A percentile compares a stretch with the other conserved stretches of the same genome.
Conservation (phyloP, 1,140 invertebrate genomes). For the Drosophila serrata region DNA sequence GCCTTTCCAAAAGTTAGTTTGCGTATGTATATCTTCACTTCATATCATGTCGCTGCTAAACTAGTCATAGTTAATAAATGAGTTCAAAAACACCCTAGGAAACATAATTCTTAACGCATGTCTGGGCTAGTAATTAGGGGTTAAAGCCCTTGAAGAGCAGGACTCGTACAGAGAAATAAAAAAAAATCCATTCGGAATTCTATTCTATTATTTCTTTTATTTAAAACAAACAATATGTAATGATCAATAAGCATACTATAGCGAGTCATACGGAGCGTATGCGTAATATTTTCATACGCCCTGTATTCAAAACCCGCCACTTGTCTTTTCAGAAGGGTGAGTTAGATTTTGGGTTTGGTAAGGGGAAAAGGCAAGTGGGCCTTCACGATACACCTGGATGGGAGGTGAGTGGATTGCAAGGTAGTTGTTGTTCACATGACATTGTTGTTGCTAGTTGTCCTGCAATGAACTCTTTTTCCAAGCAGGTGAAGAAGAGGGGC, state of each 20-base stretch:
- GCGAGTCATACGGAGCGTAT: slow-evolving; percentile 47
- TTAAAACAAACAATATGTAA: not conserved
- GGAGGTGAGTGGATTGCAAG: no score
- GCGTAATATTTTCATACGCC: slow-evolving; percentile 52
- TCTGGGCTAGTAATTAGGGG: not conserved
- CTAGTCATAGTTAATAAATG: slow-evolving; percentile 7
- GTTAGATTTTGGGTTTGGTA: not conserved
- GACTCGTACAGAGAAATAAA: not conserved
- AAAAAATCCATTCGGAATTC: no score
- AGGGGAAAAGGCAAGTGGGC: not conserved
- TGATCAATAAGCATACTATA: slow-evolving; percentile 26
- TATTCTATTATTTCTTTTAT: no score
- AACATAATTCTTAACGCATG: not conserved
- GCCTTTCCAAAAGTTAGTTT: not conserved
- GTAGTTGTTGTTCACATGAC: slow-evolving; percentile 14
- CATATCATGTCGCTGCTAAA: no score
- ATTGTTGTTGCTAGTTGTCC: slow-evolving; percentile 32
- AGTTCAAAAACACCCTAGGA: slow-evolving; percentile 3
- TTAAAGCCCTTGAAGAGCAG: not conserved
- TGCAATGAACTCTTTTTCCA: slow-evolving; percentile 34
- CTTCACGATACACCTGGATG: no score
- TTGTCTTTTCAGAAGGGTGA: not conserved
- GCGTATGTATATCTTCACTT: no score
- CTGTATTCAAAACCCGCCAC: slow-evolving; percentile 5
- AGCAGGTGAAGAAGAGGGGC: not conserved